Conservation (phyloP, 2,113 vertebrate species). For the Leucopsar rothschildi region DNA sequence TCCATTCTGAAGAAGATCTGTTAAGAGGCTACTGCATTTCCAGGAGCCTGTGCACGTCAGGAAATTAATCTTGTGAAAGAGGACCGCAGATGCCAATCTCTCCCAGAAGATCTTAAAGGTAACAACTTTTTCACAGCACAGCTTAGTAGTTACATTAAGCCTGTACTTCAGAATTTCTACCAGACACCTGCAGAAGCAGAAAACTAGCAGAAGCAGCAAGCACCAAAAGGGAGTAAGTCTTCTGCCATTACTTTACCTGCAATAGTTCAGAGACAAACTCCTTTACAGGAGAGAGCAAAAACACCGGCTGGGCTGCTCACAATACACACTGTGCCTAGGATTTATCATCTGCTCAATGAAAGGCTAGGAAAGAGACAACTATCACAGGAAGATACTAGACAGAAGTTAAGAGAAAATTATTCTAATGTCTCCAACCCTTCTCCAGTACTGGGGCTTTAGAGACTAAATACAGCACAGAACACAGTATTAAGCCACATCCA, state of each 20-base stretch:
- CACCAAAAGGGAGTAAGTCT: not conserved
- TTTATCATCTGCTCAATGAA: not conserved
- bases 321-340: not conserved
- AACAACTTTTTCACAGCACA: not conserved
- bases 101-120: not conserved
- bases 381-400: not conserved
- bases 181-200: not conserved
- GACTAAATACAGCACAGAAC: not conserved
- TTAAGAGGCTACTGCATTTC: not conserved
- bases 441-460: not conserved
- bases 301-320: not conserved
- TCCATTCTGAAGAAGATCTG: not conserved
- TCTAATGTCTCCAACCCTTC: not conserved
- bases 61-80: not conserved
- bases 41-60: not conserved
- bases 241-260: not conserved
- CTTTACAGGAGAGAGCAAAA: not conserved
- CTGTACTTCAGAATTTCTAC: not conserved
- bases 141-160: not conserved
- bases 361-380: not conserved
- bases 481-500: not conserved
- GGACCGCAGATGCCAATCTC: not conserved
- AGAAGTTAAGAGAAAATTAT: not conserved
- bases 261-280: not conserved
- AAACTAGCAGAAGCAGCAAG: not conserved